These are phyloP conservation scores for Saguinus midas DNA, from an alignment of 2,113 vertebrate species.

Conservation along the genomic window DNA sequence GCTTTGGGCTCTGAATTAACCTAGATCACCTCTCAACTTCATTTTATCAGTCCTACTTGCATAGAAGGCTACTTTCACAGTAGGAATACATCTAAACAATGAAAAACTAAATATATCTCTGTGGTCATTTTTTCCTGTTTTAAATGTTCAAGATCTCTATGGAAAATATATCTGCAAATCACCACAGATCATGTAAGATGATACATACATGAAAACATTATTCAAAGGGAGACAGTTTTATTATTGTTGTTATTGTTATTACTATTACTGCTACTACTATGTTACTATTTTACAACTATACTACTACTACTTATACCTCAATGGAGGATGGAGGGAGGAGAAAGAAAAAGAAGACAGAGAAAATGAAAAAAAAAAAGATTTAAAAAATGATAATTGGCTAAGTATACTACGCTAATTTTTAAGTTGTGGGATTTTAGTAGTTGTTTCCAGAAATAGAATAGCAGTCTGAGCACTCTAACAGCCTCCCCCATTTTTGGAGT, in stretches of 20 bases:
- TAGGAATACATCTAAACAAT: not conserved
- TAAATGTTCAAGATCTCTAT: not conserved
- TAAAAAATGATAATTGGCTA: not conserved
- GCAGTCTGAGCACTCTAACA: not conserved
- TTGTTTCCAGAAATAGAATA: not conserved
- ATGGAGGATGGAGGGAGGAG: too few relatives aligned
- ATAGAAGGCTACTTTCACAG: not conserved
- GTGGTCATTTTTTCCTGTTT: not conserved
- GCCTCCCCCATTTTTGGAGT: not conserved
- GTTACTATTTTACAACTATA: not conserved
- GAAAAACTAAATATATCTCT: not conserved
- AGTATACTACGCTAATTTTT: not conserved
- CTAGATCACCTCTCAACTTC: not conserved
- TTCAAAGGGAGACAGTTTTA: not conserved
- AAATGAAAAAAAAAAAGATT: not conserved
- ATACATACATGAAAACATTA: not conserved
- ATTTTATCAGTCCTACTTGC: not conserved
- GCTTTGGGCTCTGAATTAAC: slow-evolving; percentile 14
- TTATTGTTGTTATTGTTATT: not conserved
- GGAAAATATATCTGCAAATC: not conserved
- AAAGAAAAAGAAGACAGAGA: not conserved
- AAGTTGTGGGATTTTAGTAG: not conserved
- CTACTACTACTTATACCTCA: not conserved
- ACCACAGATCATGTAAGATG: not conserved
- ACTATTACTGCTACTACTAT: not conserved